A percentile compares a stretch with the other conserved stretches of the same genome.
phyloP scores from a whole-genome alignment of 2,113 vertebrate species.

The Nannobrachium achirus region DNA sequence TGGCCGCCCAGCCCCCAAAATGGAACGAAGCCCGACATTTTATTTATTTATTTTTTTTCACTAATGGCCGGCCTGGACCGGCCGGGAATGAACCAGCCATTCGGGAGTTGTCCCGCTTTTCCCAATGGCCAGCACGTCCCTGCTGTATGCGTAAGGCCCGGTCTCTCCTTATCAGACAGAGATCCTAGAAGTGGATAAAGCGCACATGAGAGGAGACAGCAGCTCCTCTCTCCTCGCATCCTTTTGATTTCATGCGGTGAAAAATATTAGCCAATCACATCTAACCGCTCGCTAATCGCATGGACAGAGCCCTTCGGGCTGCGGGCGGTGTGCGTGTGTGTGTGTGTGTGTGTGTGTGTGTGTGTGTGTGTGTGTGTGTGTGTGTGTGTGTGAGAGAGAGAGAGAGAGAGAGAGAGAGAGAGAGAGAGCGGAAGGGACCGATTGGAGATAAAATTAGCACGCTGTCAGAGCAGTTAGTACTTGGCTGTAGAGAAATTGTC shows the following conservation, averaged over 20 bases:
- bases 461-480: conserved; percentile 84
- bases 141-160: no score
- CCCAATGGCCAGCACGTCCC: no score
- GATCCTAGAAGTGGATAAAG: conserved; percentile 59
- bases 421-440: conserved; percentile 56
- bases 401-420: conserved; percentile 30
- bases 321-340: conserved; percentile 14
- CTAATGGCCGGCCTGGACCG: no score
- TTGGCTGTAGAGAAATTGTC: conserved; percentile 84
- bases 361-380: not conserved
- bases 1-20: no score
- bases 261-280: conserved; percentile 58
- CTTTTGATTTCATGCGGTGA: conserved; percentile 57
- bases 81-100: no score
- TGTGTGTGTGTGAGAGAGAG: not conserved
- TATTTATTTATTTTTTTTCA: no score
- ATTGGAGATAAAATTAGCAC: conserved; percentile 80
- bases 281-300: conserved; percentile 42
- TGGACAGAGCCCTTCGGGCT: conserved; percentile 58
- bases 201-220: conserved; percentile 24
- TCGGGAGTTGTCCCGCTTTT: no score
- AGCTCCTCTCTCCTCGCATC: conserved; percentile 50
- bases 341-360: conserved; percentile 4
- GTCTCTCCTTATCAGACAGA: conserved; percentile 36
- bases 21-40: no score